These are phyloP conservation scores for Dysmachus trigonus DNA, from an alignment of 2,888 invertebrate species.

Conservation along the genomic window DNA sequence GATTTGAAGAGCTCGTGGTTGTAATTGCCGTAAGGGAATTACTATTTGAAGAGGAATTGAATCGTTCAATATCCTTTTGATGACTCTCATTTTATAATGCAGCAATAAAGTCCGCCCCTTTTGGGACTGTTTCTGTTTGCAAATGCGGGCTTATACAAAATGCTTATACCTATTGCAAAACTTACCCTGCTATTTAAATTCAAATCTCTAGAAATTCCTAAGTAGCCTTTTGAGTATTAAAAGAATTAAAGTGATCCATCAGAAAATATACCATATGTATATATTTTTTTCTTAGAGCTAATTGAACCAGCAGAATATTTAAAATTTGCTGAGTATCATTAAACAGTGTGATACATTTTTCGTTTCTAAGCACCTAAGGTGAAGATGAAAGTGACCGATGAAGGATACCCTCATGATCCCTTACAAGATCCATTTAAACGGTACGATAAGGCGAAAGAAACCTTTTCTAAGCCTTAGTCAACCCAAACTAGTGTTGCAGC, in stretches of 20 bases:
- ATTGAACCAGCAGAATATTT: conserved; percentile 26
- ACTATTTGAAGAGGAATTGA: not conserved
- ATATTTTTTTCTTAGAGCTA: not conserved
- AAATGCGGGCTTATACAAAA: not conserved
- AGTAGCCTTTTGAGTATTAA: not conserved
- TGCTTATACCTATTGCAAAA: not conserved
- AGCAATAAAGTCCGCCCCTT: not conserved
- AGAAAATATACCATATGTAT: not conserved
- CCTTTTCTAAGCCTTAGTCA: not conserved
- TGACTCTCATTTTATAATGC: not conserved
- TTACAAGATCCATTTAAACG: not conserved
- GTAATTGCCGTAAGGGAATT: not conserved
- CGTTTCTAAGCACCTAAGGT: not conserved
- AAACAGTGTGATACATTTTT: not conserved
- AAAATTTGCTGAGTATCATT: not conserved
- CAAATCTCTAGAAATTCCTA: not conserved
- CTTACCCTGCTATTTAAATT: not conserved
- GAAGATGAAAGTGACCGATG: not conserved
- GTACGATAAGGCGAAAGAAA: not conserved
- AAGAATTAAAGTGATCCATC: not conserved
- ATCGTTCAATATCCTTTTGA: not conserved
- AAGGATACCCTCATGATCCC: not conserved
- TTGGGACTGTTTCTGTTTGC: not conserved
- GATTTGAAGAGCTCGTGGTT: not conserved
- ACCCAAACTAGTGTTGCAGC: not conserved